These are phyloP conservation scores for Nothocercus julius DNA, from an alignment of 2,113 vertebrate species.

Conservation along the genomic window DNA sequence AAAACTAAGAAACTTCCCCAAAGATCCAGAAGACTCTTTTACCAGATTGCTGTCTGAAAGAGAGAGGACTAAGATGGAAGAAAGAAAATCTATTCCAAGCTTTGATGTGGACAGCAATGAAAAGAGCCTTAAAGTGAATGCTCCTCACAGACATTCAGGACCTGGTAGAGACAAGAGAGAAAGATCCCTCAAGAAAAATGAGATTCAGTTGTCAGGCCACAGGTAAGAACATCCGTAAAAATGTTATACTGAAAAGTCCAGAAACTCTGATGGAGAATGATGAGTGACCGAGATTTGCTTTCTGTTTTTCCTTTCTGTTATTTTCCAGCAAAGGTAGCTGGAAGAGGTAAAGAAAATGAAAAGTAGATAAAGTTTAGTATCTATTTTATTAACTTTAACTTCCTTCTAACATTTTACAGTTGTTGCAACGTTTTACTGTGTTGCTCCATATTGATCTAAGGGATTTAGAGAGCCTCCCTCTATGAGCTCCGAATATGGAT, in stretches of 20 bases:
- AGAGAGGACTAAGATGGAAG: constrained; percentile 5
- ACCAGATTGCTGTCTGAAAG: constrained; percentile 3
- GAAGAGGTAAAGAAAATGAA: background rate
- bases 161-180: constrained; percentile 59
- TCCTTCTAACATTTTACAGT: background rate
- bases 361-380: background rate
- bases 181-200: constrained; percentile 3
- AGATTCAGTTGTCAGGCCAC: background rate
- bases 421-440: background rate
- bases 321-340: background rate
- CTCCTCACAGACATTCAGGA: constrained; percentile 15
- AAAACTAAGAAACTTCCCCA: background rate
- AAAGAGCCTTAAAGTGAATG: background rate
- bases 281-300: background rate
- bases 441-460: background rate
- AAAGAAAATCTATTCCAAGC: background rate
- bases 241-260: background rate
- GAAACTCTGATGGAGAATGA: background rate
- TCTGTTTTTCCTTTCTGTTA: background rate
- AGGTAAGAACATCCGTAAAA: constrained; percentile 69
- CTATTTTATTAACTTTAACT: background rate
- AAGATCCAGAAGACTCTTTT: background rate
- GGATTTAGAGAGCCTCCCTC: background rate
- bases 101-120: background rate
- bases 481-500: accelerated